phyloP scores from a whole-genome alignment of 2,113 vertebrate genomes.

The Apus apus region DNA sequence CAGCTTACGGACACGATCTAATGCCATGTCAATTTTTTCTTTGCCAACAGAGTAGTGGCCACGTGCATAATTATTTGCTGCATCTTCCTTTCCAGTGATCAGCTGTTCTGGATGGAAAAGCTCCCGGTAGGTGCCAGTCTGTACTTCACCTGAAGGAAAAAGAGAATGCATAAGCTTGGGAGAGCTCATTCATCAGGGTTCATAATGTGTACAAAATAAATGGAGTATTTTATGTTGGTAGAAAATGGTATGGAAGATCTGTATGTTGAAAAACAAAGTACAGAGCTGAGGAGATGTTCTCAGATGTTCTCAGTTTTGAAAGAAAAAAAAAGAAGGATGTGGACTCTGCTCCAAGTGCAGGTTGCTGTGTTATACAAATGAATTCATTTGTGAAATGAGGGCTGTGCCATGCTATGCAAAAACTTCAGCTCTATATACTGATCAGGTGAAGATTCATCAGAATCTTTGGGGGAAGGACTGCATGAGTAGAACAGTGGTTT shows the following conservation, averaged over 20 bases:
- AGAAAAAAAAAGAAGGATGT: neutral
- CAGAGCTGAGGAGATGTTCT: neutral
- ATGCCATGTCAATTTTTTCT: conserved; percentile 72
- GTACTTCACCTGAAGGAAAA: conserved; percentile 72
- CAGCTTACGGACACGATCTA: conserved; percentile 78
- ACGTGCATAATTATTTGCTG: conserved; percentile 79
- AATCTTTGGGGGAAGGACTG: neutral
- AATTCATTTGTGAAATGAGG: neutral
- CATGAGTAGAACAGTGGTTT: neutral
- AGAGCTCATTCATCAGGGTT: neutral
- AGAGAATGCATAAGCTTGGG: neutral
- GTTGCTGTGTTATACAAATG: neutral
- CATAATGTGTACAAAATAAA: neutral
- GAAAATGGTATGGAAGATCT: neutral
- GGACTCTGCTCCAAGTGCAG: neutral
- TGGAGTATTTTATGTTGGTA: neutral
- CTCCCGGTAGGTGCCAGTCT: conserved; percentile 69
- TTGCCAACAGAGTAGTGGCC: conserved; percentile 79
- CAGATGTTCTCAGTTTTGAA: neutral
- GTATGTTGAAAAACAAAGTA: neutral
- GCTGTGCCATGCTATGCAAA: neutral
- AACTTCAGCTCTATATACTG: neutral
- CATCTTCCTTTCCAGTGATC: conserved; percentile 79
- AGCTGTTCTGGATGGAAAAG: conserved; percentile 79
- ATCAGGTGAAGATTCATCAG: neutral